phyloP scores from a whole-genome alignment of 2,113 vertebrate genomes.

The Planiliza haematocheilus region DNA sequence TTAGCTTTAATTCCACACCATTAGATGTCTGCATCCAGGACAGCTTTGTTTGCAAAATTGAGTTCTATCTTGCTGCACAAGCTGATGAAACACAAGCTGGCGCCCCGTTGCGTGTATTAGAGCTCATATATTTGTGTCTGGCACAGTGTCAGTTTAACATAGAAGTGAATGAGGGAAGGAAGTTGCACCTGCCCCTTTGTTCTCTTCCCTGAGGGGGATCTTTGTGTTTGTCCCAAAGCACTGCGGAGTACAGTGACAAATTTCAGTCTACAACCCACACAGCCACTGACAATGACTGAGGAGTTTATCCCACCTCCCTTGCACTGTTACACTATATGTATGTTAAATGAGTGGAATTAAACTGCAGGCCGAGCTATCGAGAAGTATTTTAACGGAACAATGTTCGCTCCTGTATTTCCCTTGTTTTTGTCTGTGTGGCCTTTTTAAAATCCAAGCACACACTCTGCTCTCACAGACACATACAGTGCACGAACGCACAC shows the following conservation, averaged over 20 bases:
- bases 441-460: conserved; percentile 28
- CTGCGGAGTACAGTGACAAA: conserved; percentile 89
- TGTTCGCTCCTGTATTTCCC: conserved; percentile 10
- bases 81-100: conserved; percentile 54
- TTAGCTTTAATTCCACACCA: neutral
- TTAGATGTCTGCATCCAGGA: conserved; percentile 10
- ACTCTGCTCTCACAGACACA: conserved; percentile 81
- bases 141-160: conserved; percentile 69
- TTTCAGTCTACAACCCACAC: conserved; percentile 86
- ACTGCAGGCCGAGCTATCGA: conserved; percentile 43
- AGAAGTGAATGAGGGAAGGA: conserved; percentile 86
- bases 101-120: conserved; percentile 43
- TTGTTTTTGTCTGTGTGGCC: neutral
- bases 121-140: conserved; percentile 66
- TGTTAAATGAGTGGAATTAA: conserved; percentile 60
- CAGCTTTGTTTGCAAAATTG: conserved; percentile 33
- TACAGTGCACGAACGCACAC: conserved; percentile 36
- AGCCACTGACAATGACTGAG: conserved; percentile 86
- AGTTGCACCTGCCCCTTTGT: conserved; percentile 95
- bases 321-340: conserved; percentile 78
- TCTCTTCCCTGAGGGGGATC: conserved; percentile 86
- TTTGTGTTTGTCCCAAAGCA: conserved; percentile 91
- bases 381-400: conserved; percentile 49
- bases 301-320: conserved; percentile 79
- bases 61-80: conserved; percentile 16